Evolutionary conservation across 2,797 vertebrate genomes (phyloP), one percentile per base, ranked within the genome.

Genomic region (Clamator glandarius): DNA sequence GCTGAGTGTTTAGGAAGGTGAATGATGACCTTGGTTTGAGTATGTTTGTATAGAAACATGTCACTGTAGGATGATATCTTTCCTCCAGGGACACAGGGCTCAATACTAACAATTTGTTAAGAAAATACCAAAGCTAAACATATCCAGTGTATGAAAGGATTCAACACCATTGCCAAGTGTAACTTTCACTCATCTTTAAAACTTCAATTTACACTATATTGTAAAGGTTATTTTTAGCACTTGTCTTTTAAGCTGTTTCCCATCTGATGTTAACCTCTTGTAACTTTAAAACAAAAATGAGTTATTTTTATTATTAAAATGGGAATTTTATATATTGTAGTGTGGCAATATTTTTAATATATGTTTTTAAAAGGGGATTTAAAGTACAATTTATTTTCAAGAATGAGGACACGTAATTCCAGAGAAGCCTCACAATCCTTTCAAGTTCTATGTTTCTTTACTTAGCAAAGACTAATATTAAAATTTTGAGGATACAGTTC

Each of bases 41-140:
- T 96, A 92, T 96, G 96, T 96, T 98, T 97, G 97, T 98, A 95
- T 97, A 98, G 97, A 98, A 97, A 98, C 96, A 97, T 97, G 97
- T 97, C 97, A 97, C 96, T 95, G 91, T 81, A 84, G 96, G 94
- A 96, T 98, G 97, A 98, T 98, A 95, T 92, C 95, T 98, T 97
- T 96, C 95, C 93, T 96, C 96, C 94, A 93, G 93, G 96, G 97
- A 97, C 68, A 76, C 42, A 95, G 84, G 95, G 95, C 93, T 92
- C 96, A 96, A 95, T 97, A 93, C 95, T 97, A 97, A 91, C 88
- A 96, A 97, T 98, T 98, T 97, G 96, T 98, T 97, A 97, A 94
- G 95, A 97, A 97, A 97, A 96, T 78, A 95, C 74, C 90, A 95
- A 94, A 97, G 96, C 94, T 97, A 97, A 98, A 97, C 96, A 97